These are phyloP conservation scores for Nemurella pictetii DNA, from an alignment of 2,888 invertebrate species.

Conservation along the genomic window DNA sequence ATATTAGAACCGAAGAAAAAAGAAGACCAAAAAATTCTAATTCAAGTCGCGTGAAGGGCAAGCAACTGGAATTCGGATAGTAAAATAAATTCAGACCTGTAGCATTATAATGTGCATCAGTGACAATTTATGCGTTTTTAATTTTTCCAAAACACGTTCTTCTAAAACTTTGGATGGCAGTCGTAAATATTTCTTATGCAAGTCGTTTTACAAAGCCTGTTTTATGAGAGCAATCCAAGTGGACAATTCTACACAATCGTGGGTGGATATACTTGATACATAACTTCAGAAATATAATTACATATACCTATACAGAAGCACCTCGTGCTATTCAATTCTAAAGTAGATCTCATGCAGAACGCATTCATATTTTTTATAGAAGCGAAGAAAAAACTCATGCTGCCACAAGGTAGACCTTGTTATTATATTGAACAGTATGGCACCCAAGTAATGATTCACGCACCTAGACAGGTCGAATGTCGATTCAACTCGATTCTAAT, in stretches of 20 bases:
- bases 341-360: background rate
- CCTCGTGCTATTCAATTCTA: background rate
- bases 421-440: background rate
- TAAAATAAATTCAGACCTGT: background rate
- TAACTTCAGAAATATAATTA: background rate
- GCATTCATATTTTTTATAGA: background rate
- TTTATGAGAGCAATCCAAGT: background rate
- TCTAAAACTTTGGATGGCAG: conserved; percentile 12
- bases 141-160: conserved; percentile 7
- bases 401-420: background rate
- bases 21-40: background rate
- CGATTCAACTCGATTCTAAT: background rate
- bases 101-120: background rate
- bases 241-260: background rate
- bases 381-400: background rate
- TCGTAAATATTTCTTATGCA: conserved; percentile 2
- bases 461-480: background rate
- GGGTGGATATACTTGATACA: background rate
- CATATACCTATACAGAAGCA: background rate
- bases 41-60: background rate
- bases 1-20: background rate
- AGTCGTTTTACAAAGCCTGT: background rate
- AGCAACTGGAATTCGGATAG: conserved; percentile 1
- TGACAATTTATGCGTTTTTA: background rate
- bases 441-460: background rate